These are phyloP conservation scores for Corydoras maculifer DNA, from an alignment of 2,113 vertebrate species.

Conservation along the genomic window DNA sequence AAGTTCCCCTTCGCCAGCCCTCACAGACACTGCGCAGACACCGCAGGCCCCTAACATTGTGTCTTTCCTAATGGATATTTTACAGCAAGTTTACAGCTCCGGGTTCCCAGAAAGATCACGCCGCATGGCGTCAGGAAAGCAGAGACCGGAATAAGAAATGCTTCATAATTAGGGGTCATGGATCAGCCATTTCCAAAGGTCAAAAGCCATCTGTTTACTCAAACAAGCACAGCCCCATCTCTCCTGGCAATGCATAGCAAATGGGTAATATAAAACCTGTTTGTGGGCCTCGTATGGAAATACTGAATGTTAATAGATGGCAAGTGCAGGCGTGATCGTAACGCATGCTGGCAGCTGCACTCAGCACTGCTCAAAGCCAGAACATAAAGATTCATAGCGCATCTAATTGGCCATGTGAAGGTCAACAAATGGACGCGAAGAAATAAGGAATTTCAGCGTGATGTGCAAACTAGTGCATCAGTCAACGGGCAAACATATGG, in stretches of 20 bases:
- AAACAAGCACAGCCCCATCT: background rate
- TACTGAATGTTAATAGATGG: constrained; percentile 30
- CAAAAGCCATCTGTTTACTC: background rate
- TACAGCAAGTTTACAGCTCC: background rate
- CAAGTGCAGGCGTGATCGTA: constrained; percentile 8
- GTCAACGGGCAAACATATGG: constrained; percentile 27
- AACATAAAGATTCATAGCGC: constrained; percentile 26
- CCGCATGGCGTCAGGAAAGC: background rate
- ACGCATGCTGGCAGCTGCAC: constrained; percentile 12
- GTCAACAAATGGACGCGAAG: constrained; percentile 31
- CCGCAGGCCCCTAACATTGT: no score
- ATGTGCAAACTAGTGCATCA: constrained; percentile 9
- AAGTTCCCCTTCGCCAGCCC: constrained; percentile 11
- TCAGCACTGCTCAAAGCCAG: constrained; percentile 14
- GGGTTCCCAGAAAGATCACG: background rate
- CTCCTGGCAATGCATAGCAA: background rate
- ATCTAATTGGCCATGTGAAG: constrained; percentile 44
- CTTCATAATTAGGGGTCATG: background rate
- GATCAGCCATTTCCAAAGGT: background rate
- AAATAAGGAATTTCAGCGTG: constrained; percentile 17
- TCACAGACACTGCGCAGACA: no score
- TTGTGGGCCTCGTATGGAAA: no score
- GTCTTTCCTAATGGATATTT: no score
- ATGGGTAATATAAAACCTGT: background rate
- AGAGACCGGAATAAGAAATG: background rate